Evolutionary conservation across 2,797 vertebrate species (phyloP).

Genomic region (Sebastes umbrosus): DNA sequence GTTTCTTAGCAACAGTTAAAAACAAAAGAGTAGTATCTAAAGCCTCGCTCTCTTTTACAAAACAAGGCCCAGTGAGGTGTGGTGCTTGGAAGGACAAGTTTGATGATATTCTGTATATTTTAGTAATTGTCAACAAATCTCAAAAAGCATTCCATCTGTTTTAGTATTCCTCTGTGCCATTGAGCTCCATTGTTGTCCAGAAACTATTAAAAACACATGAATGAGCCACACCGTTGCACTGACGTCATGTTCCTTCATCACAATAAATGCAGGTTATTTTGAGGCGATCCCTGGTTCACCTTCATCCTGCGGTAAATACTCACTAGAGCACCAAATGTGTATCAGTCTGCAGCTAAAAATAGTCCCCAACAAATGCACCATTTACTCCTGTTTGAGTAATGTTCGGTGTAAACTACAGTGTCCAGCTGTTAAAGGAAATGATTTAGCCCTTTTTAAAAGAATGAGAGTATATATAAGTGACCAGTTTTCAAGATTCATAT

Average conservation of each 20-base stretch:
- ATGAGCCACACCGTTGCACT: neutral
- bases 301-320: neutral
- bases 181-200: neutral
- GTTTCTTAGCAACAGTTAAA: conserved; percentile 72
- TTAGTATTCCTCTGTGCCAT: neutral
- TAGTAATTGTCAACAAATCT: neutral
- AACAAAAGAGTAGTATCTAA: conserved; percentile 62
- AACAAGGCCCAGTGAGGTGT: neutral
- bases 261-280: neutral
- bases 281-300: neutral
- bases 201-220: neutral
- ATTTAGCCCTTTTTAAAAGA: neutral
- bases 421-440: neutral
- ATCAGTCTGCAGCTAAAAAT: neutral
- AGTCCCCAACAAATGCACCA: neutral
- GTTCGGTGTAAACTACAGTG: neutral
- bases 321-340: neutral
- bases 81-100: neutral
- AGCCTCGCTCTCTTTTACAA: neutral
- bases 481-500: neutral
- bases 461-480: neutral
- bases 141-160: neutral
- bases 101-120: neutral
- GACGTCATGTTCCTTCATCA: neutral
- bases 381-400: neutral